These are phyloP conservation scores for Leptinotarsa haldemani DNA, from an alignment of 2,888 invertebrate species.

Conservation along the genomic window DNA sequence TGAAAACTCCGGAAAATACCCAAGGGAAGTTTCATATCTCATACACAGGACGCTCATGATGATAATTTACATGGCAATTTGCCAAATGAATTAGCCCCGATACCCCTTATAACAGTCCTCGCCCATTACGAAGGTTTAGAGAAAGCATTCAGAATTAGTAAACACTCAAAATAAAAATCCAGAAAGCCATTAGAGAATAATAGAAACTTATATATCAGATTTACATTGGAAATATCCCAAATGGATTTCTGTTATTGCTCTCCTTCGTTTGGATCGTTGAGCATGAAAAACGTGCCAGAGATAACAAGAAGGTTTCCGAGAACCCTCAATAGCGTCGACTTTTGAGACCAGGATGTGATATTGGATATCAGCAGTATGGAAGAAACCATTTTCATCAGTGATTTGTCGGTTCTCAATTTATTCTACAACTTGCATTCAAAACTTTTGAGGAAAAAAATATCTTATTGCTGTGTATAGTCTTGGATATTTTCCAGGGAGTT, in stretches of 20 bases:
- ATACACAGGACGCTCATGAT: neutral
- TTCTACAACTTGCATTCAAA: no score
- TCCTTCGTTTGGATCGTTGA: neutral
- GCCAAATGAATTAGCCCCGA: neutral
- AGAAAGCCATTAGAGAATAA: neutral
- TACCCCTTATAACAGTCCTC: neutral
- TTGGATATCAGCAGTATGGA: neutral
- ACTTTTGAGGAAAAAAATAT: no score
- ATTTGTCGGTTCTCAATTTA: no score
- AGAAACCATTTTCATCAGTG: no score
- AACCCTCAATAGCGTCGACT: neutral
- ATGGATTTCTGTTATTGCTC: constrained; percentile 2
- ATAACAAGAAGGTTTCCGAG: neutral
- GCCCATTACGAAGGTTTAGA: neutral
- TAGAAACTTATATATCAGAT: neutral
- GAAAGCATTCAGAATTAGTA: neutral
- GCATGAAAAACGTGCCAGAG: neutral
- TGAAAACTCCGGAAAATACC: neutral
- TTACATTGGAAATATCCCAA: neutral
- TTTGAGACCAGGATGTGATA: neutral
- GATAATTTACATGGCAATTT: neutral
- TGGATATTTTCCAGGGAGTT: no score
- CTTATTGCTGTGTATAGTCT: no score
- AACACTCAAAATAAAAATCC: neutral
- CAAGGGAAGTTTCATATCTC: neutral